Evolutionary conservation across 2,888 invertebrate species (phyloP), one percentile per base, ranked within the genome.

Genomic region (Zygothrica quintamaculata): DNA sequence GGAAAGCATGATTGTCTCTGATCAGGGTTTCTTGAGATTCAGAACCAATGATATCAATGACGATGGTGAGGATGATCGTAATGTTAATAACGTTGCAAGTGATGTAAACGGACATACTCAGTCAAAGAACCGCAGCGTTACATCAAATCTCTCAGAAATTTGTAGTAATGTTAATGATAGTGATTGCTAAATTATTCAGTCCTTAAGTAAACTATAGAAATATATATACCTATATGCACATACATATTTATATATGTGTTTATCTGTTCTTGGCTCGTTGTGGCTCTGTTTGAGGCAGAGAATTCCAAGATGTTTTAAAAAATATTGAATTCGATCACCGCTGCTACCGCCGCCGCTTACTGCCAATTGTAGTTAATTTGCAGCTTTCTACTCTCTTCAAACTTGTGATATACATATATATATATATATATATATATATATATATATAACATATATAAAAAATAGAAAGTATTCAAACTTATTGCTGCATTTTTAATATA

Each of bases 1-100:
- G 43, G 92, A 93, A 58, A 94, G 96, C 75, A 96, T 97, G 96
- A 92, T 97, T 68, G 96, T 97, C n/a, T 95, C 96, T 65, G 97
- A 97, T 88, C 96, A 97, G 88, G 97, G 97, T 3, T 96, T 97
- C 90, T 95, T 97, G 9, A 92, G 97, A 75, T 97, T 97, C 91
- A 93, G 96, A 66, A 94, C 95, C 11, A 92, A 96, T 76, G 95
- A 93, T 64, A 81, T 74, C 11, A 86, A 80, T 46, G 80, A 25
- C 15, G 8, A 18, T n/a, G 37, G 34, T 42, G 13, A 44, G 26
- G 31, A 39, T 11, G 44, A 31, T 13, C 26, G 18, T 15, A 18
- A 80, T 58, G 73, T 75, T 15, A 81, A 86, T 52, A 82, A 77
- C 15, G 71, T 22, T 12, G n/a, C n/a, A n/a, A 26, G 33, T 16